Base-by-base conservation (phyloP, 2,888 invertebrate species). In the Cataglyphis altisquamis region DNA sequence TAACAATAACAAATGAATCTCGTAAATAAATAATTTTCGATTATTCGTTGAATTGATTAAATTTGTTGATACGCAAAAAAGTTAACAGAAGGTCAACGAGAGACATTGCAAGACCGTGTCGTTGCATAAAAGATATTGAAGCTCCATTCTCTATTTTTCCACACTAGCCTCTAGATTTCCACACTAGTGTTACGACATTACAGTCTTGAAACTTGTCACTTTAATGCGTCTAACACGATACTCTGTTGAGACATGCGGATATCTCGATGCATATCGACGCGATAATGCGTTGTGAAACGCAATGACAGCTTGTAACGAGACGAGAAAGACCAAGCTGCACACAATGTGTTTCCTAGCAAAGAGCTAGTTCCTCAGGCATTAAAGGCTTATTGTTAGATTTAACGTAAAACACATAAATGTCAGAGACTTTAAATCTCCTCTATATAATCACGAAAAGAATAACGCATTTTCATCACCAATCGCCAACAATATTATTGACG, bases 281-380 rank as follows among this genome's bases (percentile, higher is more conserved):
- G 57, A 83, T 85, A 81, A 84, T 70, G 70, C 48, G n/a, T 83
- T 85, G 45, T 64, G 70, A 86, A 81, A 73, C 5, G n/a, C 66
- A 25, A 25, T 10, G 32, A 41, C 29, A 57, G 29, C 9, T 55
- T 70, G 48, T 48, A 48, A 29, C 55, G 8, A 57, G 6, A n/a
- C 1, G 36, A 10, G 10, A 55, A 39, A 70, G 55, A 18, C 25
- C 25, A 72, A 55, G 21, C 18, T 55, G 12, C 5, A 21, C 4
- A 45, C 45, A 4, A 45, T 45, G 45, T 15, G 15, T 45, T 70
- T 48, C 41, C n/a, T 3, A 52, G 6, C 29, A 52, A n/a, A n/a
- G 0, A 21, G 21, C 52, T 6, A 12, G 6, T 48, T 55, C 36
- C 2, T 41, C 70, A 18, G 55, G 10, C 10, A 55, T 39, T 73